These are phyloP conservation scores for Steatornis caripensis DNA, from an alignment of 2,113 vertebrate species.

Conservation along the genomic window DNA sequence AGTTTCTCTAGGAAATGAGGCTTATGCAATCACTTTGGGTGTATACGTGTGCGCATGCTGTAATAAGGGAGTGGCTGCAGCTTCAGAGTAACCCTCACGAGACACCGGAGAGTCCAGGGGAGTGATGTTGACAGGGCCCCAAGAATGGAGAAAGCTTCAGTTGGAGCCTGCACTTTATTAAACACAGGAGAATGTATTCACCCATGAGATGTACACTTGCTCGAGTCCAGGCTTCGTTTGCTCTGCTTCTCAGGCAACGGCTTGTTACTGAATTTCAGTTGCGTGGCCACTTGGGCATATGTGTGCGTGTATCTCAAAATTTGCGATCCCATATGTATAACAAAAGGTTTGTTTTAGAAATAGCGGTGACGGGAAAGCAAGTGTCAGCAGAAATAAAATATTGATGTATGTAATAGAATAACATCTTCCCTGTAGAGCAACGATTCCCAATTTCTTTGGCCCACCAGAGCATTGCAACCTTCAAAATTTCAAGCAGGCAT, in stretches of 20 bases:
- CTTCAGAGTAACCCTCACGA: background rate
- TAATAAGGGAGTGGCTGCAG: slow-evolving; percentile 22
- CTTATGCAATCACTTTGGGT: background rate
- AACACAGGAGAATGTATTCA: background rate
- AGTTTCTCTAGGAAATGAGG: background rate
- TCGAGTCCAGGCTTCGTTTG: background rate
- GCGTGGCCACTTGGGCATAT: background rate
- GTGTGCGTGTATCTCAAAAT: background rate
- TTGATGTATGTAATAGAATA: background rate
- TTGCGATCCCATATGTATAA: background rate
- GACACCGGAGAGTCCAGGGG: background rate
- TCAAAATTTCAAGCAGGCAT: slow-evolving; percentile 11
- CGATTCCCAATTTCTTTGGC: slow-evolving; percentile 32
- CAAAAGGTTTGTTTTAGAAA: background rate
- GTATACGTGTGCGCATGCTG: background rate
- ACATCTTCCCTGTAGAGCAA: background rate
- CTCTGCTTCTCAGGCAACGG: background rate
- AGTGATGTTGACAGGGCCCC: background rate
- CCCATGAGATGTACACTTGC: background rate
- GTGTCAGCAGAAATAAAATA: background rate
- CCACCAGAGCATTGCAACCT: slow-evolving; percentile 25
- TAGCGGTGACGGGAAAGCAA: background rate
- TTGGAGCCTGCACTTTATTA: background rate
- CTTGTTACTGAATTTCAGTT: background rate
- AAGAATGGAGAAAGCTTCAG: background rate